Percentiles rank a stretch among this genome's conserved stretches.
Evolutionary conservation across 2,797 vertebrate genomes (phyloP).

Genomic region (Halcyon chelicuti): DNA sequence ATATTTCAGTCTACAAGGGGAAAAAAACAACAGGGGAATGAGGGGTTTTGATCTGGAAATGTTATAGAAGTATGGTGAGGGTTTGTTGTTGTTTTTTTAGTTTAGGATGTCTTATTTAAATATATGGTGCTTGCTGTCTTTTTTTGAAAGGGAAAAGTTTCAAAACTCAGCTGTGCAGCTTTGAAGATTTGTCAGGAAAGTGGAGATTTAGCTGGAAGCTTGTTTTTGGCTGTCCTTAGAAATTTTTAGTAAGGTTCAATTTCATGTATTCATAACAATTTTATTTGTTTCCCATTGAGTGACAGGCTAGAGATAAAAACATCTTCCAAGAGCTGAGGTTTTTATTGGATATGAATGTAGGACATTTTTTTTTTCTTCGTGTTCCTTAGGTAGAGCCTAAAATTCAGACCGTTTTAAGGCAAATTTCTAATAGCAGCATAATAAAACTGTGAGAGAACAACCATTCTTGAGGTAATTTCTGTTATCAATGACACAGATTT

Average conservation of each 20-base stretch:
- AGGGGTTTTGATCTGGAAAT: not conserved
- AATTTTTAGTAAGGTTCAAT: not conserved
- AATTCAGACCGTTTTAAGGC: not conserved
- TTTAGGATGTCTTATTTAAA: not conserved
- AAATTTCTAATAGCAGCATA: not conserved
- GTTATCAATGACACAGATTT: not conserved
- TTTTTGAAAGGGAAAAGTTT: not conserved
- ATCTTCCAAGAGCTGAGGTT: not conserved
- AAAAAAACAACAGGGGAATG: rapidly evolving
- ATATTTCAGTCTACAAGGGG: not conserved
- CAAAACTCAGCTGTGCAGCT: not conserved
- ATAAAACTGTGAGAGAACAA: not conserved
- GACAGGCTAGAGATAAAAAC: not conserved
- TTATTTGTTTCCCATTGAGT: slow-evolving; percentile 31
- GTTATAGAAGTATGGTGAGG: rapidly evolving
- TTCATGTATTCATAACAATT: slow-evolving; percentile 5
- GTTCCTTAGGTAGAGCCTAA: not conserved
- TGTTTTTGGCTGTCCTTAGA: not conserved
- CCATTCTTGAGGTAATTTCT: not conserved
- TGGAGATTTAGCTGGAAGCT: not conserved
- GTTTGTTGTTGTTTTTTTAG: not conserved
- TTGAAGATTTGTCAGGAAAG: not conserved
- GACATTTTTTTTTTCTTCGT: not conserved
- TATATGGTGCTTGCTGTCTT: not conserved
- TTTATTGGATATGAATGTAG: not conserved